Evolutionary conservation across 2,797 vertebrate genomes (phyloP), one percentile per base, ranked within the genome.

Genomic region (Epinephelus malabaricus): DNA sequence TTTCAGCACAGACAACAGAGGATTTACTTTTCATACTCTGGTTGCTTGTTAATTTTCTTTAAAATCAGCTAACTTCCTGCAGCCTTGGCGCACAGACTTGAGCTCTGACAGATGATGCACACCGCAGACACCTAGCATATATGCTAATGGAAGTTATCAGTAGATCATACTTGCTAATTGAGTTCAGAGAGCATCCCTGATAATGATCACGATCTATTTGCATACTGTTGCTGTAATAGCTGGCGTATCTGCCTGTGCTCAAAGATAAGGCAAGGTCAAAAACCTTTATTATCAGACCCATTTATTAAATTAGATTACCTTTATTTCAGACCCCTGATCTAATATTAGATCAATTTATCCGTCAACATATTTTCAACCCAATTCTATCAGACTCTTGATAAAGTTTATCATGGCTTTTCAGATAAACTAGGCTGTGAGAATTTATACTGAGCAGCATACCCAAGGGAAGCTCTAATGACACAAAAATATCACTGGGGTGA

Each of bases 121-220:
- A 43, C 38, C 25, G 9, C 64, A 61, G 78, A 75, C 83, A 78
- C 84, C 81, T 78, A 85, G 81, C 86, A 59, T 73, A 50, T 86
- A 93, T 92, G 92, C 93, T 93, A 94, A 95, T 94, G 87, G 80
- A 58, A 76, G 88, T 89, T 95, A 95, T 95, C 93, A 88, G 87
- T 69, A 59, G 82, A 94, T 95, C 93, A 92, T 89, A 88, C 87
- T 93, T 90, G 93, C 92, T 95, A 95, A 96, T 94, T 94, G 93
- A 94, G 94, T 94, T 95, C 93, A 93, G 87, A 80, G 92, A 94
- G 92, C 95, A 88, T 90, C 59, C 25, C 56, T 4, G 92, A 95
- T 95, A 94, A 92, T 85, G 85, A 95, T 94, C 91, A 13, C 23
- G 40, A 87, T 71, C 79, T 82, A 94, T 95, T 94, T 93, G 91